Conservation (phyloP, 2,113 vertebrate genomes). For the Campylorhamphus procurvoides region DNA sequence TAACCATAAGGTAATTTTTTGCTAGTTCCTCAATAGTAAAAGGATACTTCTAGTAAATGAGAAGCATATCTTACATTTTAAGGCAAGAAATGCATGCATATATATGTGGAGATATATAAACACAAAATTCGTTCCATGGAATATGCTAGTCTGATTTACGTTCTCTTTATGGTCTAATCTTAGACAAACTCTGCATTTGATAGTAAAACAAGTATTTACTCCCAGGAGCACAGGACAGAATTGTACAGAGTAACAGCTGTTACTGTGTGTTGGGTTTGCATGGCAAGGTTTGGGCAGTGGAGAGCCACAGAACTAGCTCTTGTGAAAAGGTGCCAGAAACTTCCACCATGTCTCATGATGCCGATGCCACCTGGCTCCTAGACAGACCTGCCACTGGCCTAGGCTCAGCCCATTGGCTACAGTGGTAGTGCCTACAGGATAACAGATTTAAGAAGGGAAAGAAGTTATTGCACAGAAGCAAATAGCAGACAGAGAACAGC, state of each 20-base stretch:
- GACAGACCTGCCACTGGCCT: neutral
- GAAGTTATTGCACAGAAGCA: neutral
- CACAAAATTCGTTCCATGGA: neutral
- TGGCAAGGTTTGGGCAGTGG: neutral
- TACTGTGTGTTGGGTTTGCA: neutral
- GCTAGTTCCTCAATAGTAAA: neutral
- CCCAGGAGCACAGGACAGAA: neutral
- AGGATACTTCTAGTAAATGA: neutral
- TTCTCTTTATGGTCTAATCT: neutral
- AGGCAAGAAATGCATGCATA: neutral
- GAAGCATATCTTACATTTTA: neutral
- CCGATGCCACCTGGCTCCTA: neutral
- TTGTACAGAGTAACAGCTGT: neutral
- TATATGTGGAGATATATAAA: neutral
- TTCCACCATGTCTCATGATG: neutral
- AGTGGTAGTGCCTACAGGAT: neutral
- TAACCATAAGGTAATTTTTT: neutral
- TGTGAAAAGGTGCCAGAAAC: neutral
- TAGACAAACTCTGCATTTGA: rapidly evolving
- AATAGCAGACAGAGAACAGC: neutral
- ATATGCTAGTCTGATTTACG: neutral
- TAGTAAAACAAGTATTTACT: neutral
- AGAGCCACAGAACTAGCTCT: neutral
- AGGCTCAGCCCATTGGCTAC: neutral
- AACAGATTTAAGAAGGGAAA: neutral